Base-by-base conservation (phyloP, 2,113 vertebrate species). In the Numenius arquata region DNA sequence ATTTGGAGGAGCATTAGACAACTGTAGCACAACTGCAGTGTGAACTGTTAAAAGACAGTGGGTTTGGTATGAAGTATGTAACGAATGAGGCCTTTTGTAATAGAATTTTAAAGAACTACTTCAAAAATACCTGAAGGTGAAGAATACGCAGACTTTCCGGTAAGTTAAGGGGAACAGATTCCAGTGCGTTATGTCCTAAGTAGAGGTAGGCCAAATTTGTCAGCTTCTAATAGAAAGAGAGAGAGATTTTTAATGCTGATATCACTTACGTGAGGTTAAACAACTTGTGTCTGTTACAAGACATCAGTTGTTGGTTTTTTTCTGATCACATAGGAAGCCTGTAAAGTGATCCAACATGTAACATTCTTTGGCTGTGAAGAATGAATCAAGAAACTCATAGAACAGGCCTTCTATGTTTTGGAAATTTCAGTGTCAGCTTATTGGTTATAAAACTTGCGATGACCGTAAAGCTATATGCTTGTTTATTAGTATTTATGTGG, bases 61-160 rank as follows among this genome's bases (percentile, higher is more conserved):
- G 27, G 12, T 65, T 80, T 41, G 17, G 6, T 66, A 76, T 55
- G 53, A 76, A 40, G 15, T 63, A 15, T 67, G 23, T 47, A 20
- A 48, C 19, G 61, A 11, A 38, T 20, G 32, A 56, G 47, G 27
- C 7, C 55, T 16, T 85, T 85, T 1, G 9, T 78, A 40, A 61
- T 9, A 36, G 18, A 68, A 66, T 0, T 5, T n/a, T 61, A 94
- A 65, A 65, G 55, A 70, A 83, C 32, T 61, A 34, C 9, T 90
- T 87, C 11, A 40, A 58, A 61, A 90, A 58, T 96, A 99, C 99
- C 99, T 99, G 99, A 79, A 99, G 98, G 85, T 99, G 99, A 89
- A 99, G 97, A 79, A 98, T 97, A 40, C 98, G 98, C 43, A 99
- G 98, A 9, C 96, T 99, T 89, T 99, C 99, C 1, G 99, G 99